Conservation (phyloP, 2,888 invertebrate genomes). For the Pollenia labialis region DNA sequence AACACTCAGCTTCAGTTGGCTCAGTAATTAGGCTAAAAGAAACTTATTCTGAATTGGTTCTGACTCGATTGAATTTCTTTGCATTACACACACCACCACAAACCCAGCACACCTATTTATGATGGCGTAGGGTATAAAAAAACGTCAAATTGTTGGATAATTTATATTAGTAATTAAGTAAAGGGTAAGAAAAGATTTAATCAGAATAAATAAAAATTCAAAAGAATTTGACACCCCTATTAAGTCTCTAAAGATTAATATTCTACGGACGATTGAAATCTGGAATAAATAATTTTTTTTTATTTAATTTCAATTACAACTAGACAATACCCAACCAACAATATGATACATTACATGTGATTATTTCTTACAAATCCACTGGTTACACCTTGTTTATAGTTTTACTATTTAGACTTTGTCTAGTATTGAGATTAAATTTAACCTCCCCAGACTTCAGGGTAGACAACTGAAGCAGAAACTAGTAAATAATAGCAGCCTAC, state of each 20-base stretch:
- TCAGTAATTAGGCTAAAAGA: too few relatives aligned
- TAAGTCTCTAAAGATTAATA: not conserved
- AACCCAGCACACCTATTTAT: too few relatives aligned
- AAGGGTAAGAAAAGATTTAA: too few relatives aligned
- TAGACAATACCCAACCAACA: not conserved
- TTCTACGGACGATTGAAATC: not conserved
- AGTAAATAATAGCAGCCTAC: not conserved
- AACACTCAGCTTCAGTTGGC: too few relatives aligned
- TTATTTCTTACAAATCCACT: constrained; percentile 46
- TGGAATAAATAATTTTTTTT: constrained; percentile 28
- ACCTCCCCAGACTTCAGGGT: constrained; percentile 72
- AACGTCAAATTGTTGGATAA: constrained; percentile 2
- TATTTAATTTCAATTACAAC: constrained; percentile 23
- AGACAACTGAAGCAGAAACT: constrained; percentile 50
- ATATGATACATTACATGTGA: constrained; percentile 34
- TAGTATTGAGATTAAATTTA: constrained; percentile 63
- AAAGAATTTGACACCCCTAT: constrained; percentile 42
- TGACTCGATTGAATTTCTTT: too few relatives aligned
- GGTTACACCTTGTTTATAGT: constrained; percentile 54
- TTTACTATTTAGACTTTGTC: not conserved
- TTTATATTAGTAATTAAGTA: not conserved
- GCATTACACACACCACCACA: too few relatives aligned
- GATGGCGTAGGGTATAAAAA: not conserved
- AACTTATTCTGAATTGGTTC: too few relatives aligned
- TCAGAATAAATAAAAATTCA: not conserved